phyloP scores from a whole-genome alignment of 2,797 vertebrate genomes.

The Semotilus atromaculatus region DNA sequence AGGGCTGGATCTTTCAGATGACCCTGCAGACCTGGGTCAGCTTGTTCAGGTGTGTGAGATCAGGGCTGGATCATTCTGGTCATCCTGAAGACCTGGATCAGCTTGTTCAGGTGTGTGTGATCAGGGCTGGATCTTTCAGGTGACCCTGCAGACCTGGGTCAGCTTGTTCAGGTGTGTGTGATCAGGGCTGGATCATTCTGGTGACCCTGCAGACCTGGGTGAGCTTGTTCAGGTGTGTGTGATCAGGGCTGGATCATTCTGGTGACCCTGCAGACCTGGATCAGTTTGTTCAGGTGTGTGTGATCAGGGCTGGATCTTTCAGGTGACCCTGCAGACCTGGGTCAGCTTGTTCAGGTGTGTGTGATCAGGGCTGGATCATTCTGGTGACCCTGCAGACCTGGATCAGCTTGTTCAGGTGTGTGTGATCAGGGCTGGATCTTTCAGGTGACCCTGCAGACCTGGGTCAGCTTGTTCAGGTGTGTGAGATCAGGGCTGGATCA shows the following conservation, averaged over 20 bases:
- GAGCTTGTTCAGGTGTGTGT: background rate
- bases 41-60: background rate
- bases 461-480: background rate
- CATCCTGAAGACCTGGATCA: background rate
- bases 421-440: too few relatives aligned
- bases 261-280: background rate
- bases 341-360: background rate
- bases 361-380: too few relatives aligned
- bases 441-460: background rate
- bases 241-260: too few relatives aligned
- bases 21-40: background rate
- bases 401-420: background rate
- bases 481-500: too few relatives aligned
- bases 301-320: too few relatives aligned
- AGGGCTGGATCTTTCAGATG: too few relatives aligned
- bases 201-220: background rate
- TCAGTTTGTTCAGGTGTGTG: background rate
- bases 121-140: too few relatives aligned
- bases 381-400: background rate
- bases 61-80: too few relatives aligned
- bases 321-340: background rate
- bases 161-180: background rate
- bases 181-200: too few relatives aligned
- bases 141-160: background rate
- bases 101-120: background rate